Evolutionary conservation across 2,113 vertebrate genomes (phyloP).

Genomic region (Rhinichthys klamathensis): DNA sequence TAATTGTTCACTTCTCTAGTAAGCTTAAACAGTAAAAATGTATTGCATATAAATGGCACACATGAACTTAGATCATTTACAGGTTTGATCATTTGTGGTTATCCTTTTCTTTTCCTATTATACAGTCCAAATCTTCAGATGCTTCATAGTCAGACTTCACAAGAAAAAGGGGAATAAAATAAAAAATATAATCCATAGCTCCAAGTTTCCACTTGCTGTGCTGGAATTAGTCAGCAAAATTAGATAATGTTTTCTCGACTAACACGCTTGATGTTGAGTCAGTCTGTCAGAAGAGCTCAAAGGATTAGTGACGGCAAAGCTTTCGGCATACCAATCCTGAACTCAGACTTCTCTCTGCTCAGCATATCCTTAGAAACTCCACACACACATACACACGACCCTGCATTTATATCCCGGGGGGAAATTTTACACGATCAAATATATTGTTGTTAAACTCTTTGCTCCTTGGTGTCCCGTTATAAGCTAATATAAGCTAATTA

Average conservation of each 20-base stretch:
- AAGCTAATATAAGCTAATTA: neutral
- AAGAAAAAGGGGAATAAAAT: neutral
- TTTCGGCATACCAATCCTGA: constrained; percentile 5
- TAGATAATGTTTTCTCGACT: constrained; percentile 38
- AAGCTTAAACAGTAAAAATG: neutral
- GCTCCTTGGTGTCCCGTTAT: neutral
- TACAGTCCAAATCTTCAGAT: neutral
- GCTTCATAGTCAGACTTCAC: neutral
- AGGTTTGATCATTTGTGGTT: neutral
- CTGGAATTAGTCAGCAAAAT: constrained; percentile 52
- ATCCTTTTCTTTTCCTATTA: neutral
- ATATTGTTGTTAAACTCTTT: neutral
- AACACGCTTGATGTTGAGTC: constrained; percentile 33
- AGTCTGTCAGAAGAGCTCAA: constrained; percentile 47
- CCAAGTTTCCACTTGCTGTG: constrained; percentile 5
- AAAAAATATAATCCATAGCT: constrained; percentile 6
- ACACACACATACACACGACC: neutral
- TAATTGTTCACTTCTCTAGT: neutral
- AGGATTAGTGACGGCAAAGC: constrained; percentile 40
- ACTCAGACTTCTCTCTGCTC: neutral
- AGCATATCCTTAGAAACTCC: constrained; percentile 19
- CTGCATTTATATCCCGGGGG: neutral
- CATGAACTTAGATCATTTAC: neutral
- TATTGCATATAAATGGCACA: neutral
- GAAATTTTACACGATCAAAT: neutral